Evolutionary conservation across 2,113 vertebrate species (phyloP), one percentile per base, ranked within the genome.

Genomic region (Daphoenositta chrysoptera): DNA sequence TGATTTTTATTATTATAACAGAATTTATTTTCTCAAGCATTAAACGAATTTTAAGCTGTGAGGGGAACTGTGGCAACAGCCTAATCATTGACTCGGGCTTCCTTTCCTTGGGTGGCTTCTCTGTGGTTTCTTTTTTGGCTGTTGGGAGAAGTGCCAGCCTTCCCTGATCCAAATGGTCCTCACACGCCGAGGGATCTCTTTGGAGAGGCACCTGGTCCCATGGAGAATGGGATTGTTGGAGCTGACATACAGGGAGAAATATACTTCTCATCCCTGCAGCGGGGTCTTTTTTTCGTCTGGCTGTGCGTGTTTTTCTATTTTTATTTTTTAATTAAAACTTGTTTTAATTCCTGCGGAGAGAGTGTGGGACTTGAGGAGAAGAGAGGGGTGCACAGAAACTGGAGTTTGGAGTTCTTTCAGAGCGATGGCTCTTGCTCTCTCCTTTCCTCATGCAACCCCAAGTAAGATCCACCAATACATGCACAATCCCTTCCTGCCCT

Each of bases 1-100:
- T 93, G 94, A 91, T 89, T 97, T 92, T 94, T 95, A 79, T 83
- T 85, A 66, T 51, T 79, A 35, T 48, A 90, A 84, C 56, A 95
- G 89, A 94, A 90, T 71, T 96, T 93, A 91, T 92, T 96, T 96
- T 94, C 85, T 94, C 78, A 90, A 96, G 93, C 93, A 93, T 97
- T 96, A 95, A 85, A 80, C 20, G 58, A 23, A 85, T 88, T 87
- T 77, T 81, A 94, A 96, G 94, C 89, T 90, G 77, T 92, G 92
- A 83, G 83, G 90, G 93, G 68, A 78, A 35, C 56, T 84, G 69
- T 53, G 76, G 71, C 69, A 68, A 76, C 16, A 53, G 87, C 85
- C 84, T 96, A 84, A 89, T 95, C 45, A 48, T 64, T 78, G 78
- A 93, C 82, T 94, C 0, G 86, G 85, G 87, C 94, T 86, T 96